These are phyloP conservation scores for Paramacrobiotus metropolitanus DNA, from an alignment of 1,140 invertebrate genomes.

Conservation along the genomic window DNA sequence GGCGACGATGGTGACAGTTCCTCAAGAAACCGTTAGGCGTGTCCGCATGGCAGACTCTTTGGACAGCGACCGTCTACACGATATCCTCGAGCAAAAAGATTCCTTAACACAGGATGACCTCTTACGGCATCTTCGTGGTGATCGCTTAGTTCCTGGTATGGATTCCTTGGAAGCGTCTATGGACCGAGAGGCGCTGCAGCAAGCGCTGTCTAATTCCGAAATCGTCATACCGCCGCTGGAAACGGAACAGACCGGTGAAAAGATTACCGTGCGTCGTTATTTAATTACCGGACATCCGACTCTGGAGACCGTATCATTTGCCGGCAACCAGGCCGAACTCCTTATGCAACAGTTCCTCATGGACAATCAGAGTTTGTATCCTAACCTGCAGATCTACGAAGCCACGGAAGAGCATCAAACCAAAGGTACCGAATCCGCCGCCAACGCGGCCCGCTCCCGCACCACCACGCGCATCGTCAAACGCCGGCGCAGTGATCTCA, in stretches of 20 bases:
- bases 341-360: not conserved
- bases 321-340: not conserved
- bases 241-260: not conserved
- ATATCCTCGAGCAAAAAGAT: not conserved
- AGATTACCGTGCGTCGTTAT: not conserved
- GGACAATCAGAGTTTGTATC: not conserved
- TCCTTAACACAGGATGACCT: not conserved
- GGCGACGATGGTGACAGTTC: not conserved
- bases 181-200: too few species aligned
- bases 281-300: not conserved
- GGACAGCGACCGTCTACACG: not conserved
- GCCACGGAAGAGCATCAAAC: not conserved
- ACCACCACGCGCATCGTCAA: slow-evolving; percentile 4
- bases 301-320: not conserved
- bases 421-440: not conserved
- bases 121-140: not conserved
- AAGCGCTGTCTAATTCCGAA: not conserved
- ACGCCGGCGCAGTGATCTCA: not conserved
- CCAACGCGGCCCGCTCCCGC: not conserved
- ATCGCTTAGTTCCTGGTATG: too few species aligned
- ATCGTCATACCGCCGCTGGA: not conserved
- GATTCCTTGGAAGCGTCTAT: too few species aligned
- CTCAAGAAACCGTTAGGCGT: not conserved
- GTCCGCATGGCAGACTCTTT: not conserved
- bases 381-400: not conserved